A percentile compares a stretch with the other conserved stretches of the same genome.
phyloP scores from a whole-genome alignment of 2,797 vertebrate genomes.

The Gymnocypris eckloni region DNA sequence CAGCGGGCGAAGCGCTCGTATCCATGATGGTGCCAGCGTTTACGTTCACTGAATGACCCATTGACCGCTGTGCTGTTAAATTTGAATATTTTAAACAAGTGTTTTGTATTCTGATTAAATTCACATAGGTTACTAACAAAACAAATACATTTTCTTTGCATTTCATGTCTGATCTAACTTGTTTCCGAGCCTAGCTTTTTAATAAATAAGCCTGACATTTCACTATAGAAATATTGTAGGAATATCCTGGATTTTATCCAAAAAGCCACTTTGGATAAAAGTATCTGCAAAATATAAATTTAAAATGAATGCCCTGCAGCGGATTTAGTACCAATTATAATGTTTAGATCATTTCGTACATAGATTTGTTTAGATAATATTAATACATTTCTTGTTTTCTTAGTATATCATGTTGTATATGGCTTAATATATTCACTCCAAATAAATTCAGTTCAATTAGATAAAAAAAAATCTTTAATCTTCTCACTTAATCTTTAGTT shows the following conservation, averaged over 20 bases:
- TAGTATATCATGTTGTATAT: not conserved
- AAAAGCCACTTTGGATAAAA: not conserved
- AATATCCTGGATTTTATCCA: too few species aligned
- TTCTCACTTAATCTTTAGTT: not conserved
- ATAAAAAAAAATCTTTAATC: not conserved
- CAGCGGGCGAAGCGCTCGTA: slow-evolving; percentile 36
- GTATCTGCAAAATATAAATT: not conserved
- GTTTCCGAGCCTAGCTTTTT: not conserved
- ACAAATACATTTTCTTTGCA: not conserved
- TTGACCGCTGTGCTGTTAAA: slow-evolving; percentile 41
- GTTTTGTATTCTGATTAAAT: not conserved
- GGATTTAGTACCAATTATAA: not conserved
- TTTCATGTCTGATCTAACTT: not conserved
- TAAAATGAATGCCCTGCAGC: not conserved
- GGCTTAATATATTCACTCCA: not conserved
- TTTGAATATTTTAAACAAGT: not conserved
- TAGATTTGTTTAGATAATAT: not conserved
- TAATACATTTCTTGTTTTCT: not conserved
- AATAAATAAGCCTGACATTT: not conserved
- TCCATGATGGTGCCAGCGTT: slow-evolving; percentile 45
- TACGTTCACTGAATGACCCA: slow-evolving; percentile 43
- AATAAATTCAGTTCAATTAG: not conserved
- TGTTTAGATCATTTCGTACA: not conserved
- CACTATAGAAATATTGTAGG: not conserved
- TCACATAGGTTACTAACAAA: not conserved